Evolutionary conservation across 2,888 invertebrate species (phyloP).

Genomic region (Leucoptera coffeella): DNA sequence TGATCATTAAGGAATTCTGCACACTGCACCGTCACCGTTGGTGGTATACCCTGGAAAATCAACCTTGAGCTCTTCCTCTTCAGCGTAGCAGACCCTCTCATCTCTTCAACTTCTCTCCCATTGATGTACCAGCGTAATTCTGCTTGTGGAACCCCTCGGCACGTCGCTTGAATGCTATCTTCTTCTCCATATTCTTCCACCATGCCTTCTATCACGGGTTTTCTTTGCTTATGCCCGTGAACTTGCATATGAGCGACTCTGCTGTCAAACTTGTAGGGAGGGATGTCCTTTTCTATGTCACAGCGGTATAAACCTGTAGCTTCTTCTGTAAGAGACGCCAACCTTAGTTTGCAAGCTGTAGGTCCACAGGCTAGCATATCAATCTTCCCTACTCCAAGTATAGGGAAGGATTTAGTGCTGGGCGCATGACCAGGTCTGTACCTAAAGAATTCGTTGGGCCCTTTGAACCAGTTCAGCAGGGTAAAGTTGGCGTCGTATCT

Average conservation of each 20-base stretch:
- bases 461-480: conserved; percentile 37
- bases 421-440: conserved; percentile 31
- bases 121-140: conserved; percentile 38
- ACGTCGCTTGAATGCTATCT: conserved; percentile 28
- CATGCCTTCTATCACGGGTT: conserved; percentile 28
- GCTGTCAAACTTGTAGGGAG: conserved; percentile 28
- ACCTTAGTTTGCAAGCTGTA: conserved; percentile 21
- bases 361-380: conserved; percentile 31
- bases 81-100: conserved; percentile 18
- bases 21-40: conserved; percentile 43
- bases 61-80: conserved; percentile 17
- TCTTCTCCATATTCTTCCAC: conserved; percentile 22
- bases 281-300: conserved; percentile 29
- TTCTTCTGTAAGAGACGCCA: conserved; percentile 26
- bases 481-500: conserved; percentile 40
- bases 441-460: conserved; percentile 32
- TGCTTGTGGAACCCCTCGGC: conserved; percentile 22
- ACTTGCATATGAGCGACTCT: conserved; percentile 29
- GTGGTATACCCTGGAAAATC: conserved; percentile 32
- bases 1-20: conserved; percentile 44
- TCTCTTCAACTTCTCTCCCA: conserved; percentile 18
- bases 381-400: conserved; percentile 26
- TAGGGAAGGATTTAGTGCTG: conserved; percentile 25
- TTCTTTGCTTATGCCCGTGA: conserved; percentile 19
- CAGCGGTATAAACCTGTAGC: conserved; percentile 35